These are phyloP conservation scores for Brachionus plicatilis DNA, from an alignment of 1,140 invertebrate genomes.

Conservation along the genomic window DNA sequence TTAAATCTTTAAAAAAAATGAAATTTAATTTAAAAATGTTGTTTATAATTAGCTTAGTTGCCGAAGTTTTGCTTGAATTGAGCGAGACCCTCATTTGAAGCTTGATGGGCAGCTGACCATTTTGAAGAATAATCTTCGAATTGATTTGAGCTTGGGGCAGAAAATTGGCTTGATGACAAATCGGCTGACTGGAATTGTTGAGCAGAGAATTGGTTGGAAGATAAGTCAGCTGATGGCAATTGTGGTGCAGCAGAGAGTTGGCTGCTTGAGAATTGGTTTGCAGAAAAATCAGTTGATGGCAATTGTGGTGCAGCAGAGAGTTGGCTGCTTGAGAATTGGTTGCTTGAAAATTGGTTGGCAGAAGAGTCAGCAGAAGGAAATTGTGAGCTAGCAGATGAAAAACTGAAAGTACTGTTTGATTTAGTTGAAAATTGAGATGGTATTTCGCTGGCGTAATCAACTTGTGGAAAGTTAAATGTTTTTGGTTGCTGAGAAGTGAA, in stretches of 20 bases:
- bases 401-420: not conserved
- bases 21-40: not conserved
- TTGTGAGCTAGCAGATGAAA: not conserved
- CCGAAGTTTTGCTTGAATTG: not conserved
- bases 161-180: not conserved
- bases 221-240: not conserved
- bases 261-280: not conserved
- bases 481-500: not conserved
- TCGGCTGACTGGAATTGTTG: not conserved
- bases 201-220: not conserved
- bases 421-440: not conserved
- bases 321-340: not conserved
- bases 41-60: not conserved
- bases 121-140: not conserved
- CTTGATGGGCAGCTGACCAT: not conserved
- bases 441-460: not conserved
- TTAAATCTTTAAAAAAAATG: too few species aligned
- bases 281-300: not conserved
- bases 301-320: not conserved
- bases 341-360: not conserved
- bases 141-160: not conserved
- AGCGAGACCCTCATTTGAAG: not conserved
- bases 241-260: not conserved
- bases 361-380: not conserved
- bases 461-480: not conserved